Conservation (phyloP, 2,113 vertebrate species). For the Neogale vison region DNA sequence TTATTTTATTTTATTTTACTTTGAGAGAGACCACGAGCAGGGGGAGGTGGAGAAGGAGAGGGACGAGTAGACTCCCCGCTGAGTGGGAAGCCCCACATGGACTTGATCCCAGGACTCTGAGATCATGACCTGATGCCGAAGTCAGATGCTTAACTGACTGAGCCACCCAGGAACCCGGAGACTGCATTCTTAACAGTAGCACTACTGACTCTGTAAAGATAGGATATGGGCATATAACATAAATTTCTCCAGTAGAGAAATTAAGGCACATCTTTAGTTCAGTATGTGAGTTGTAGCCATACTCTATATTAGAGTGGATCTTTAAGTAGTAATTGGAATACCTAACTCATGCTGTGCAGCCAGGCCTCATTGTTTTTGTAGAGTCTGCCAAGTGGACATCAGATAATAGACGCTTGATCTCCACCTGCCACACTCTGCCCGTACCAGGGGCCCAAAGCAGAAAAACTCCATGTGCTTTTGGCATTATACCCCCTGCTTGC, state of each 20-base stretch:
- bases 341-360: not conserved
- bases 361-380: slow-evolving; percentile 20
- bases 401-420: not conserved
- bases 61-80: not conserved
- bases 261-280: not conserved
- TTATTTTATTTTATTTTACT: not conserved
- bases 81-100: not conserved
- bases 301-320: not conserved
- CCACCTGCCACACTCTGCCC: not conserved
- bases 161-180: not conserved
- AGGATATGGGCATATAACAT: not conserved
- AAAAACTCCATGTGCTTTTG: slow-evolving; percentile 8
- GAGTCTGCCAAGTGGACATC: slow-evolving; percentile 21
- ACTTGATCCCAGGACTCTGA: not conserved
- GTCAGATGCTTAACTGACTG: not conserved
- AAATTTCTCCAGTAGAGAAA: slow-evolving; percentile 38
- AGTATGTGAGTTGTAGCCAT: not conserved
- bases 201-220: not conserved
- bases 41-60: not conserved
- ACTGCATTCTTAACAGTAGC: not conserved
- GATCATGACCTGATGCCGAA: not conserved
- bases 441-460: not conserved
- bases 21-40: not conserved
- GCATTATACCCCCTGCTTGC: not conserved
- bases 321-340: slow-evolving; percentile 1